These are phyloP conservation scores for Sander lucioperca DNA, from an alignment of 2,113 vertebrate species.

Conservation along the genomic window DNA sequence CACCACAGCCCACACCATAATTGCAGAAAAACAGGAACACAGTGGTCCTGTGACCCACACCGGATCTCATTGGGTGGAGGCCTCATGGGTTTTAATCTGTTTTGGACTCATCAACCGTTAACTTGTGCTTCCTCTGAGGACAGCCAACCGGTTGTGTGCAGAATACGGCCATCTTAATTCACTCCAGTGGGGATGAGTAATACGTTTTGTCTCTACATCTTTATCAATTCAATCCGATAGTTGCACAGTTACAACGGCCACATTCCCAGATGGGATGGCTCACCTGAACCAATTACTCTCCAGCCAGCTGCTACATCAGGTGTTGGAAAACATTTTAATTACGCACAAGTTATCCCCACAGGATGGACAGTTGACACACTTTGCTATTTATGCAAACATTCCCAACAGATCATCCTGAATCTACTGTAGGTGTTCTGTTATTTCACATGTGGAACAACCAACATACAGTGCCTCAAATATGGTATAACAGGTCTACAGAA, in stretches of 20 bases:
- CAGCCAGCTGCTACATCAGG: conserved; percentile 71
- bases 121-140: conserved; percentile 47
- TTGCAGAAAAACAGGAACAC: conserved; percentile 38
- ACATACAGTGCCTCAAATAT: neutral
- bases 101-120: conserved; percentile 58
- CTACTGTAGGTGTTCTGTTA: conserved; percentile 15
- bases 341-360: conserved; percentile 33
- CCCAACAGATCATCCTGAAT: conserved; percentile 31
- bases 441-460: conserved; percentile 34
- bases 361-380: conserved; percentile 53
- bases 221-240: conserved; percentile 65
- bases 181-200: conserved; percentile 52
- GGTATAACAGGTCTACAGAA: neutral
- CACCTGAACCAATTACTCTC: conserved; percentile 74
- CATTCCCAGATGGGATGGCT: conserved; percentile 53
- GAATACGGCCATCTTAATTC: conserved; percentile 50
- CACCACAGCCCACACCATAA: conserved; percentile 5
- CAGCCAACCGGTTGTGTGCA: conserved; percentile 41
- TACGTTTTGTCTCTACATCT: conserved; percentile 47
- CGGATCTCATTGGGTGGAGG: conserved; percentile 11
- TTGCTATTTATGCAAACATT: conserved; percentile 33
- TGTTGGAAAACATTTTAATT: conserved; percentile 69
- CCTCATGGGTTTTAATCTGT: conserved; percentile 40
- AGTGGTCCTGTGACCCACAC: conserved; percentile 18
- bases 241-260: conserved; percentile 29